Conservation (phyloP, 2,797 vertebrate genomes). For the Apogon talboti region DNA sequence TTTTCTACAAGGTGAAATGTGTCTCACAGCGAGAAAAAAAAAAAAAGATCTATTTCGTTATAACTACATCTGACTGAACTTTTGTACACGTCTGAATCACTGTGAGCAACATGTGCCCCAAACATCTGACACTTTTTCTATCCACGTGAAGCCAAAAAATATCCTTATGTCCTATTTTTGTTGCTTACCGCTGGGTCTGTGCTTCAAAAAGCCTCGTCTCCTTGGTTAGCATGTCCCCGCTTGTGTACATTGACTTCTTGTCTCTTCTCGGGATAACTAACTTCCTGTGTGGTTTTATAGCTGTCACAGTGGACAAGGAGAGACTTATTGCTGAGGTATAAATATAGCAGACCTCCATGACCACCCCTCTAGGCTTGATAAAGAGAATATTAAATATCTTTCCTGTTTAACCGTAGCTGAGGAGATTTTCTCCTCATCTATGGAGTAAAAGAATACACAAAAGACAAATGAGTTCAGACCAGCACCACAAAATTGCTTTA, state of each 20-base stretch:
- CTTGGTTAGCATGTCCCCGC: neutral
- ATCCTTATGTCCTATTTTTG: constrained; percentile 8
- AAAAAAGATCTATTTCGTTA: neutral
- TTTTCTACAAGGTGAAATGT: constrained; percentile 58
- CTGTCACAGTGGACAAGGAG: neutral
- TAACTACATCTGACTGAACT: constrained; percentile 8
- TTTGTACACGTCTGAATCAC: neutral
- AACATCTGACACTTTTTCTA: neutral
- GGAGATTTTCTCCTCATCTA: neutral
- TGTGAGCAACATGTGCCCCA: neutral
- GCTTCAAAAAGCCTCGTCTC: constrained; percentile 6
- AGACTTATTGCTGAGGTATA: constrained; percentile 13
- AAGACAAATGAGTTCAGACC: constrained; percentile 7
- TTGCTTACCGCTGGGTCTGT: neutral
- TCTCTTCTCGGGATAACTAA: neutral
- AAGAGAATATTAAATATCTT: constrained; percentile 18
- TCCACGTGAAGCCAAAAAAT: neutral
- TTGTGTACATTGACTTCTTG: constrained; percentile 1
- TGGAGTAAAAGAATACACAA: neutral
- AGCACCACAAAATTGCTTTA: neutral
- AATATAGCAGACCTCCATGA: constrained; percentile 18
- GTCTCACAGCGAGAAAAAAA: constrained; percentile 38
- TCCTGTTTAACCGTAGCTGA: neutral
- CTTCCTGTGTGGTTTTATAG: constrained; percentile 24
- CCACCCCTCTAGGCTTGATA: constrained; percentile 1